Evolutionary conservation across 2,888 invertebrate species (phyloP), one percentile per base, ranked within the genome.

Genomic region (Cephus pygmeus): DNA sequence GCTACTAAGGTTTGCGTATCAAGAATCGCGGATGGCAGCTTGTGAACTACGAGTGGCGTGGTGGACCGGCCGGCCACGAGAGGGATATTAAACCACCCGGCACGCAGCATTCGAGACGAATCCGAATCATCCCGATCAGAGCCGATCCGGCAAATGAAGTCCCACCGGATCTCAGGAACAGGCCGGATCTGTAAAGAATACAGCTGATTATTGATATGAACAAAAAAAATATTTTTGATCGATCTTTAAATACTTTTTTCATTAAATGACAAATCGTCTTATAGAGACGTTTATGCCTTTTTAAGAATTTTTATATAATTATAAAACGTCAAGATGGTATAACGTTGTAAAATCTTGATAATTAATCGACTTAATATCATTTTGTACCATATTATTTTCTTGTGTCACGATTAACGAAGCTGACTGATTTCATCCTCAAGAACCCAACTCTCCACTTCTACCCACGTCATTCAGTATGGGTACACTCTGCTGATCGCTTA

Each of bases 1-100:
- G 86, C 89, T 87, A 89, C 90, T 89, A 87, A 83, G 77, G 79
- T 76, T 78, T 73, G 77, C 69, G 56, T 56, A 56, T 56, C 56
- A 56, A 56, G 56, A 56, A 56, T 56, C 23, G 56, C 56, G 56
- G 56, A 56, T 77, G 71, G 80, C 80, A 69, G 74, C 34, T 30
- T 34, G 31, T 34, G 71, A 71, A 31, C 71, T 71, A 12, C 71
- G 31, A 71, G 71, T 33, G 33, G 71, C 71, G 71, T 71, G 71
- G 31, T 71, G 71, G 71, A 71, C 71, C 71, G 71, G 71, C 71
- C 71, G 71, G 71, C 71, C 71, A 71, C 71, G 71, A 71, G 71
- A 34, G 71, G 71, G 71, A 71, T 33, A 71, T 71, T 56, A 56
- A 56, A 56, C 56, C 71, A 71, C 31, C 71, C 71, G 71, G 33